Evolutionary conservation across 1,140 invertebrate genomes (phyloP).

Genomic region (Trialeurodes vaporariorum): DNA sequence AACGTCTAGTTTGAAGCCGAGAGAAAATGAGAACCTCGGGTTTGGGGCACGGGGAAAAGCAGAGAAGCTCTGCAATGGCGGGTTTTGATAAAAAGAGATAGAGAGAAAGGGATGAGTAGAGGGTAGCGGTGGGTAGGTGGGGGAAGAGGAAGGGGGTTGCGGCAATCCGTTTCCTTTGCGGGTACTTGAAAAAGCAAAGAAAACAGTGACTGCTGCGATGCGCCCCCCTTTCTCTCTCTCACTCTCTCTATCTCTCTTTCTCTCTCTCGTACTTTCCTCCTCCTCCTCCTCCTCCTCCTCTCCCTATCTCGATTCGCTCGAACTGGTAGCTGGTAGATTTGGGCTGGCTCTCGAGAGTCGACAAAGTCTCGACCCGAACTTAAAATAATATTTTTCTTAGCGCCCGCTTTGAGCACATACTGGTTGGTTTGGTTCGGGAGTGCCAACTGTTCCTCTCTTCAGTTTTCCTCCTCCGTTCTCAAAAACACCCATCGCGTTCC

Average conservation of each 20-base stretch:
- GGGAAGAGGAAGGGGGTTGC: neutral
- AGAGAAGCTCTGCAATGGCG: conserved; percentile 17
- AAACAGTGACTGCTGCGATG: conserved; percentile 9
- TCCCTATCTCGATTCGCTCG: conserved; percentile 4
- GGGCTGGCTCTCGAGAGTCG: neutral
- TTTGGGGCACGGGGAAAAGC: conserved; percentile 4
- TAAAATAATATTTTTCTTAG: neutral
- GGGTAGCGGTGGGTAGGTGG: conserved; percentile 1
- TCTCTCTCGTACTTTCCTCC: neutral
- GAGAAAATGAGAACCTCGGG: neutral
- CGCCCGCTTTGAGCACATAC: neutral
- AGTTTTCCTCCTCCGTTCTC: too few relatives aligned
- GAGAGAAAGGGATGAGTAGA: conserved; percentile 17
- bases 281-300: neutral
- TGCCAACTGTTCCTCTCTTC: neutral
- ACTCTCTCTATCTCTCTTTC: too few relatives aligned
- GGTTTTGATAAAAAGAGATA: conserved; percentile 10
- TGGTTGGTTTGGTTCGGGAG: neutral
- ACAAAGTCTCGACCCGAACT: too few relatives aligned
- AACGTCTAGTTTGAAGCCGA: too few relatives aligned
- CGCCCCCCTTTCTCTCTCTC: conserved; percentile 1
- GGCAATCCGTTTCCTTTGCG: conserved; percentile 9
- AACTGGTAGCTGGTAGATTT: neutral
- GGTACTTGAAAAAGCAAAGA: conserved; percentile 4
- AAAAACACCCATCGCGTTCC: too few relatives aligned